phyloP scores from a whole-genome alignment of 1,140 invertebrate species.

The Paramacrobiotus metropolitanus region DNA sequence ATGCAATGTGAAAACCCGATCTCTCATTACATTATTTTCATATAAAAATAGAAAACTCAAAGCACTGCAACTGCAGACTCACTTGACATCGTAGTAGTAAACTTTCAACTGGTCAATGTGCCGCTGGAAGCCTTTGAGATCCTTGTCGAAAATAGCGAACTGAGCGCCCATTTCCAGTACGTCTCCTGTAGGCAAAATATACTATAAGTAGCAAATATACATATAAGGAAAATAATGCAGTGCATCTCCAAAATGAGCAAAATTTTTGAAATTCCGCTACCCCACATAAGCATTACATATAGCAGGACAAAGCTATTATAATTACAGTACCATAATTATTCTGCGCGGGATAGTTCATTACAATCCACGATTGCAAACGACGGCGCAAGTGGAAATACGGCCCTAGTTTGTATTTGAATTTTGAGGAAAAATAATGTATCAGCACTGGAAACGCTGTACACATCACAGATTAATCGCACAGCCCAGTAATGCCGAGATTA shows the following conservation, averaged over 20 bases:
- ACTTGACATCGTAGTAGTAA: conserved; percentile 92
- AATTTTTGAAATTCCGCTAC: too few species aligned
- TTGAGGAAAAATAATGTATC: too few species aligned
- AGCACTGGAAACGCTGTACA: background rate
- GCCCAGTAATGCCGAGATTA: background rate
- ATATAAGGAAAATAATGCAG: too few species aligned
- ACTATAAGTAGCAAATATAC: background rate
- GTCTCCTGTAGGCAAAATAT: conserved; percentile 33
- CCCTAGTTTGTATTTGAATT: too few species aligned
- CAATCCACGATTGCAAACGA: too few species aligned
- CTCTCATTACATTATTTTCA: too few species aligned
- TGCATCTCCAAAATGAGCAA: too few species aligned
- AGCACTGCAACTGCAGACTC: conserved; percentile 15
- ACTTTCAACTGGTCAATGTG: conserved; percentile 90
- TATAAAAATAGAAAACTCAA: too few species aligned
- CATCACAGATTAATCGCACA: background rate
- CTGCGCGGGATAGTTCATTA: too few species aligned
- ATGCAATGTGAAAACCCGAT: too few species aligned
- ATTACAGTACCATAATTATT: too few species aligned
- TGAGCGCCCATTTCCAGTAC: conserved; percentile 85
- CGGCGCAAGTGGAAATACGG: too few species aligned
- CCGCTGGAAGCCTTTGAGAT: conserved; percentile 80
- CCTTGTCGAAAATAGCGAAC: conserved; percentile 67
- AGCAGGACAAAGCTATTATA: background rate
- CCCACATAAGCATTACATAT: background rate